A percentile compares a stretch with the other conserved stretches of the same genome.
phyloP scores from a whole-genome alignment of 2,113 vertebrate genomes.

The Pterophyllum scalare region DNA sequence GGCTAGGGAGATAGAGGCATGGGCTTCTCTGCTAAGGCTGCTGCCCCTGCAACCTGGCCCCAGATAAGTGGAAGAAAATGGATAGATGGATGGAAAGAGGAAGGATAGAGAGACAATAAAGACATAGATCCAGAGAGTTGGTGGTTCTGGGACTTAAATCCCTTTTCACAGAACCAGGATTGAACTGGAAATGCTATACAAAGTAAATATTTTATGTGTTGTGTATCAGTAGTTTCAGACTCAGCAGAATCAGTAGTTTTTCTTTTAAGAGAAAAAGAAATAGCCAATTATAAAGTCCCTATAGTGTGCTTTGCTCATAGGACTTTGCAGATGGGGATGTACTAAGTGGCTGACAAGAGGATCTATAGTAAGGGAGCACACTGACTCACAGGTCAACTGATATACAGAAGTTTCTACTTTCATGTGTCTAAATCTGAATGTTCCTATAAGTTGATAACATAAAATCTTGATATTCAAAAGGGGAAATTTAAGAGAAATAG shows the following conservation, averaged over 20 bases:
- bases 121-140: not conserved
- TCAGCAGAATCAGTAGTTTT: not conserved
- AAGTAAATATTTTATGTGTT: constrained; percentile 26
- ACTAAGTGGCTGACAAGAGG: constrained; percentile 46
- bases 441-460: not conserved
- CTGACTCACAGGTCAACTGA: constrained; percentile 35
- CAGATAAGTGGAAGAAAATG: too few species aligned
- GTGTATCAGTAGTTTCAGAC: constrained; percentile 2
- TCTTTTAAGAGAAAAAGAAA: constrained; percentile 32
- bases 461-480: not conserved
- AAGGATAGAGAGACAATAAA: not conserved
- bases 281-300: constrained; percentile 28
- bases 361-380: constrained; percentile 5
- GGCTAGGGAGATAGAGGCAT: too few species aligned
- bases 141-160: not conserved
- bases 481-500: not conserved
- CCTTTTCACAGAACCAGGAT: not conserved
- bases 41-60: too few species aligned
- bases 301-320: constrained; percentile 43
- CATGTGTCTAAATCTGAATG: not conserved
- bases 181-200: not conserved
- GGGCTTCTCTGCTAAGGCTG: too few species aligned
- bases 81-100: too few species aligned
- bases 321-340: constrained; percentile 31
- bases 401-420: not conserved